A percentile compares a stretch with the other conserved stretches of the same genome.
Evolutionary conservation across 2,113 vertebrate species (phyloP).

Genomic region (Lagopus muta): DNA sequence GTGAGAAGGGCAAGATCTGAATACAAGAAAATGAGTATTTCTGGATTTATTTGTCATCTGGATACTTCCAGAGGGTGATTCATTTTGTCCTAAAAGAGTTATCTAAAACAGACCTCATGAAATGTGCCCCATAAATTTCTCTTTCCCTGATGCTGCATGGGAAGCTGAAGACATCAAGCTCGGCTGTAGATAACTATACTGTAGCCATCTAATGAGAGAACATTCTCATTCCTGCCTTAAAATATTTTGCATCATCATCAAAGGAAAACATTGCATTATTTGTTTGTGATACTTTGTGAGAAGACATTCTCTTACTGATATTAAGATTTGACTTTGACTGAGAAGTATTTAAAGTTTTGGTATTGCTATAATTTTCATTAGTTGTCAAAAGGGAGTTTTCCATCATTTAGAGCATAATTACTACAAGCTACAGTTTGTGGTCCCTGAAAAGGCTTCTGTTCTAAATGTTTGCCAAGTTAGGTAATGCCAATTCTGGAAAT

Average conservation of each 20-base stretch:
- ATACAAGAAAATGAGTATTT: not conserved
- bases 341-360: not conserved
- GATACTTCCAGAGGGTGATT: not conserved
- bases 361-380: not conserved
- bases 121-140: not conserved
- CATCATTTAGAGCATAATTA: not conserved
- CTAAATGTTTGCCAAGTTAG: not conserved
- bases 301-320: not conserved
- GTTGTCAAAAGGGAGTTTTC: not conserved
- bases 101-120: not conserved
- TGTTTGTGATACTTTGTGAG: not conserved
- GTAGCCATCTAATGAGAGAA: not conserved
- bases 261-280: not conserved
- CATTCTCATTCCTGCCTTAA: not conserved
- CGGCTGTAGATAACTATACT: not conserved
- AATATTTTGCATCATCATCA: not conserved
- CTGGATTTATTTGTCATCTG: not conserved
- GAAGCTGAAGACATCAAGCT: not conserved
- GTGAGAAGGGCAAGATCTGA: not conserved
- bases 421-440: not conserved
- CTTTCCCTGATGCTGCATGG: not conserved
- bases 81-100: not conserved
- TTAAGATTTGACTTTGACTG: not conserved
- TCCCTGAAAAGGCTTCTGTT: not conserved
- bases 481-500: not conserved